Evolutionary conservation across 2,888 invertebrate genomes (phyloP), one percentile per base, ranked within the genome.

Genomic region (Bursaphelenchus okinawaensis): DNA sequence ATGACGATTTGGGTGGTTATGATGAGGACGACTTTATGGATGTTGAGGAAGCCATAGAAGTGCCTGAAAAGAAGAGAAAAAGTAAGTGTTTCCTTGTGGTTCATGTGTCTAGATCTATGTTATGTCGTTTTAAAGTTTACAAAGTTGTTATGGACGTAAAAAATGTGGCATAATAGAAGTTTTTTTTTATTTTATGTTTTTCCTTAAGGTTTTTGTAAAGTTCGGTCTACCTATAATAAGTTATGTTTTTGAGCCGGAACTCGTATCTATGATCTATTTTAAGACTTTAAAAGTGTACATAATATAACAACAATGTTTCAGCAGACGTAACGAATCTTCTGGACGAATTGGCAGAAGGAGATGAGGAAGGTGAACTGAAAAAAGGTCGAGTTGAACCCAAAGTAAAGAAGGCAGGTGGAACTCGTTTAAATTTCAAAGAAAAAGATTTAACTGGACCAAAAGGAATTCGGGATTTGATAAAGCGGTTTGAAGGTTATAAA

Each of bases 391-490:
- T 26, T 8, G 72, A 69, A 16, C 72, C 70, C 19, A 51, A 62
- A n/a, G 62, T 55, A 7, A 69, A 56, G 50, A 52, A 63, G 23
- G 1, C 40, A 12, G n/a, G 12, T 3, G 40, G 40, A 40, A 1
- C 16, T 40, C 40, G 40, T 16, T 16, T 40, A 4, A 16, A 16
- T n/a, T 40, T 40, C 16, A 69, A 68, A 7, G 70, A 70, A 62
- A 56, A 27, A 27, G 65, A 64, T 26, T 51, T 70, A 22, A 61
- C 62, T 9, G 63, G 64, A 1, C 27, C 57, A 28, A 70, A 69
- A 20, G 70, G 70, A 12, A 40, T 70, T n/a, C 59, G 55, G 16
- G 65, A 72, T n/a, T 27, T 70, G 57, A 57, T 56, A n/a, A 52
- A 68, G n/a, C 24, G 55, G 26, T 73, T 70, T 28, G 61, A 73